Percentiles rank a stretch among this genome's conserved stretches.
These are phyloP conservation scores for Nothoprocta pentlandii DNA, from an alignment of 2,113 vertebrate species.

Conservation along the genomic window DNA sequence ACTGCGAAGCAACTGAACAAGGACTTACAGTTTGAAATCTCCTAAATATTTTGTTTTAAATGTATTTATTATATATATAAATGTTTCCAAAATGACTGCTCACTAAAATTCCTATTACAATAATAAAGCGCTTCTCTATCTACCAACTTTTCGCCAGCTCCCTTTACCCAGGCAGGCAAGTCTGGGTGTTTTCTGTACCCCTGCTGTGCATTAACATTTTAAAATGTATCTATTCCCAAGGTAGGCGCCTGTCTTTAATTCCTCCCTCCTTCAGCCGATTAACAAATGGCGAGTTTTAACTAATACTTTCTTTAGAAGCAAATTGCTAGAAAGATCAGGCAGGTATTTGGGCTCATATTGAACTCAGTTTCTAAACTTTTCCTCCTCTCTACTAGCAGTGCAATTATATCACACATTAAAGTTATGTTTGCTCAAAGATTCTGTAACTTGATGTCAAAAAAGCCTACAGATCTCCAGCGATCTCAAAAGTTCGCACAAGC, in stretches of 20 bases:
- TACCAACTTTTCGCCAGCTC: constrained; percentile 31
- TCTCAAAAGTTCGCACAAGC: constrained; percentile 23
- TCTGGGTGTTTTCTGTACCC: constrained; percentile 10
- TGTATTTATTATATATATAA: constrained; percentile 37
- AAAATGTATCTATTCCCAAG: background rate
- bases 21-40: constrained; percentile 41
- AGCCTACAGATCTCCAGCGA: background rate
- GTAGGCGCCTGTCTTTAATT: background rate
- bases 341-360: background rate
- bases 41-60: constrained; percentile 55
- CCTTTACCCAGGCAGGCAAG: background rate
- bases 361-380: background rate
- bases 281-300: background rate
- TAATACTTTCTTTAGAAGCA: background rate
- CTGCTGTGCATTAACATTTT: background rate
- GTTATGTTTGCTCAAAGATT: background rate
- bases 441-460: background rate
- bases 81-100: constrained; percentile 52
- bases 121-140: constrained; percentile 13
- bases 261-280: background rate
- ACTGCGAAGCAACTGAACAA: constrained; percentile 25
- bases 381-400: rapidly evolving
- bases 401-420: background rate
- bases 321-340: background rate
- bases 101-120: constrained; percentile 37